Base-by-base conservation (phyloP, 1,140 invertebrate genomes). In the Aricia agestis region DNA sequence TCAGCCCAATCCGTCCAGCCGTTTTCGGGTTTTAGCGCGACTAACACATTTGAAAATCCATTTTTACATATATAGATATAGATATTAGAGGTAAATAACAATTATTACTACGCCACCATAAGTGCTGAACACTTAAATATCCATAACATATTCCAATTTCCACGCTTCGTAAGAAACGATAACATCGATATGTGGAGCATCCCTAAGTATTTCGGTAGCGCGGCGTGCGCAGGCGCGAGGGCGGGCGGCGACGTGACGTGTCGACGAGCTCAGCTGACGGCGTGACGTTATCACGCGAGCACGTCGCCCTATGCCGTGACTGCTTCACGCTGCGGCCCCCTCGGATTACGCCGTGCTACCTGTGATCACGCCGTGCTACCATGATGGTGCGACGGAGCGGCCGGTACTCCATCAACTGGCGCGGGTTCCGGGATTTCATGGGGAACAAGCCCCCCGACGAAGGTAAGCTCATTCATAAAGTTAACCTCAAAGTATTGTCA, bases 341-440 rank as follows among this genome's bases (percentile, higher is more conserved):
- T 67, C 70, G 68, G 77, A 32, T 72, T 72, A 65, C 72, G 69
- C 72, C 65, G 70, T 65, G 45, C 58, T 52, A 67, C 32, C 66
- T 65, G 61, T 65, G 70, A 65, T 69, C 57, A 69, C 70, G 32
- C 18, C 72, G 76, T 76, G 70, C 66, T 82, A 79, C 78, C 74
- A 92, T 92, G 92, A 92, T 92, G 84, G 89, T 87, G 72, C 84
- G 91, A 81, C 85, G 90, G 73, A 90, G 90, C 80, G 92, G 92
- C 70, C 84, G 92, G 36, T 92, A 92, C 79, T 92, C 87, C 52
- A 87, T 91, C 73, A 92, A 90, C 79, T 90, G 87, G 85, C 85
- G 91, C 72, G 90, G 92, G 19, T 92, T 92, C 77, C 84, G 82
- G 74, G 92, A 92, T 68, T 87, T 87, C 75, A 80, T 89, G 78